Conservation (phyloP, 2,113 vertebrate genomes). For the Triplophysa siluroides region DNA sequence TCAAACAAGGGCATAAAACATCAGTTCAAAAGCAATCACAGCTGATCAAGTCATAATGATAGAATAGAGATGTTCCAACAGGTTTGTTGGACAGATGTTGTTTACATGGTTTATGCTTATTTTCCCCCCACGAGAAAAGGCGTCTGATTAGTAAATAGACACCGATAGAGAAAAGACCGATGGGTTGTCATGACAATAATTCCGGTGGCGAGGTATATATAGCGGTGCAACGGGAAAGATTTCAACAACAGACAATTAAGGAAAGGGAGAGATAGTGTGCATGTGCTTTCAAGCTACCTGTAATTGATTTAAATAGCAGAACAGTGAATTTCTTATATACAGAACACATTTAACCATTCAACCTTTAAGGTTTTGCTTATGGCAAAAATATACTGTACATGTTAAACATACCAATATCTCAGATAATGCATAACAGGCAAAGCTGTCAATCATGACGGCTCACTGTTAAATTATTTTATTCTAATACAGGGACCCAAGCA, state of each 20-base stretch:
- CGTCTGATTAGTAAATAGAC: constrained; percentile 28
- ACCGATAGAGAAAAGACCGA: constrained; percentile 27
- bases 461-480: neutral
- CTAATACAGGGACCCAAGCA: neutral
- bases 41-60: constrained; percentile 14
- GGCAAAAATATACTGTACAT: neutral
- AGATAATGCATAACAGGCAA: neutral
- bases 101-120: constrained; percentile 17
- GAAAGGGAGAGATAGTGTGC: neutral
- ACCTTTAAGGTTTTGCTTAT: neutral
- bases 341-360: neutral
- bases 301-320: constrained; percentile 32
- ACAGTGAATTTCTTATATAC: neutral
- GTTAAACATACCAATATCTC: neutral
- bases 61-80: constrained; percentile 12
- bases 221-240: constrained; percentile 34
- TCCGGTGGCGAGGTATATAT: constrained; percentile 31
- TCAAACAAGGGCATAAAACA: constrained; percentile 1
- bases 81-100: constrained; percentile 21
- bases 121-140: neutral
- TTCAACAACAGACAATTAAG: constrained; percentile 45
- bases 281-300: constrained; percentile 15
- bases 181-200: constrained; percentile 49
- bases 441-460: neutral
- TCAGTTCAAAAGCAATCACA: constrained; percentile 2